Evolutionary conservation across 1,140 invertebrate genomes (phyloP).

Genomic region (Trachymyrmex septentrionalis): DNA sequence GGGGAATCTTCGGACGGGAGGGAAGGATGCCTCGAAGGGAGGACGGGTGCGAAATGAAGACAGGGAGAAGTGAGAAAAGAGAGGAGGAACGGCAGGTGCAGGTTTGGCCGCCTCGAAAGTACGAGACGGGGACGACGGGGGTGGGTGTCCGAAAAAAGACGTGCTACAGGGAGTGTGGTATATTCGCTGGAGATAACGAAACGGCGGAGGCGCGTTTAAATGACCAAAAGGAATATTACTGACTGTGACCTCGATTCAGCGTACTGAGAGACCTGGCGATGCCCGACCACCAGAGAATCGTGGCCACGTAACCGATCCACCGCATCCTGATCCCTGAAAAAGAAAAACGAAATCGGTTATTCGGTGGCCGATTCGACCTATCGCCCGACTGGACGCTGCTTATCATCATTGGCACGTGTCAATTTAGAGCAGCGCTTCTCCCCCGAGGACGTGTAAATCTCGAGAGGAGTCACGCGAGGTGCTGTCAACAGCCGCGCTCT

Average conservation of each 20-base stretch:
- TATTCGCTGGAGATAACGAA: slow-evolving; percentile 32
- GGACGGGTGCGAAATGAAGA: neutral
- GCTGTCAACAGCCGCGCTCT: neutral
- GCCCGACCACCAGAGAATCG: slow-evolving; percentile 86
- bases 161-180: neutral
- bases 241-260: slow-evolving; percentile 86
- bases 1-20: slow-evolving; percentile 27
- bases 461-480: slow-evolving; percentile 32
- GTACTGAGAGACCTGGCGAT: slow-evolving; percentile 86
- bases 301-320: slow-evolving; percentile 86
- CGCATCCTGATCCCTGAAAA: slow-evolving; percentile 86
- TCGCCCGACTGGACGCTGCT: neutral
- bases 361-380: neutral
- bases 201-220: slow-evolving; percentile 50
- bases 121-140: neutral
- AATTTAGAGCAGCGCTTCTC: neutral
- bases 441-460: neutral
- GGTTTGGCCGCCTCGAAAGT: slow-evolving; percentile 19
- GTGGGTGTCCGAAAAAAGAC: slow-evolving; percentile 10
- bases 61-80: neutral
- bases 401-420: neutral
- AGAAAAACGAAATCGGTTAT: slow-evolving; percentile 65
- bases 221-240: slow-evolving; percentile 79
- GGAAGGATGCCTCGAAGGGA: slow-evolving; percentile 39
- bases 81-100: neutral